A percentile compares a stretch with the other conserved stretches of the same genome.
phyloP scores from a whole-genome alignment of 2,888 invertebrate species.

The Cantharis rustica region DNA sequence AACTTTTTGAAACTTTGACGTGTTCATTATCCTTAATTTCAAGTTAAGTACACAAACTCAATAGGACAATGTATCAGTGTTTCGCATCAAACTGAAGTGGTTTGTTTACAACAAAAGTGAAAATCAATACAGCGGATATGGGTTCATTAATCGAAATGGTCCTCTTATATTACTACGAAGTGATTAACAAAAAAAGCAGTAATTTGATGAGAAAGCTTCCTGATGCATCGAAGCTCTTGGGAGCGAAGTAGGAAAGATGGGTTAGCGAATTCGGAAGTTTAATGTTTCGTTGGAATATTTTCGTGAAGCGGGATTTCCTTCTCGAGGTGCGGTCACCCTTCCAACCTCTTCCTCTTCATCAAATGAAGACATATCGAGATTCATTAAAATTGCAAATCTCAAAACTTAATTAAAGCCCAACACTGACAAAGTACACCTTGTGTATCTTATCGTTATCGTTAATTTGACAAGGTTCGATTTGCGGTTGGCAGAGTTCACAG shows the following conservation, averaged over 20 bases:
- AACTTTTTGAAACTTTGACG: conserved; percentile 20
- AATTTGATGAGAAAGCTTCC: background rate
- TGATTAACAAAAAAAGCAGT: background rate
- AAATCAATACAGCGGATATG: conserved; percentile 17
- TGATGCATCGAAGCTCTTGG: background rate
- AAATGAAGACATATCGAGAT: background rate
- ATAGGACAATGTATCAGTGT: conserved; percentile 29
- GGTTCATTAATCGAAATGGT: conserved; percentile 24
- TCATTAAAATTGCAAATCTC: background rate
- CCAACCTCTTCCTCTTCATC: background rate
- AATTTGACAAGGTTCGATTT: conserved; percentile 20
- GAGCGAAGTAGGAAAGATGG: background rate
- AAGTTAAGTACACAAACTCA: conserved; percentile 19
- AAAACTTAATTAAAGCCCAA: conserved; percentile 6
- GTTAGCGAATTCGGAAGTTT: background rate
- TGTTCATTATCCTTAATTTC: conserved; percentile 27
- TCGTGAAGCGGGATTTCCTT: background rate
- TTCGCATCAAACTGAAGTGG: conserved; percentile 24
- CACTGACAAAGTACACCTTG: conserved; percentile 5
- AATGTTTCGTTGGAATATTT: background rate
- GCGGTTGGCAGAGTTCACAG: conserved; percentile 25
- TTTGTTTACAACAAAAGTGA: conserved; percentile 32
- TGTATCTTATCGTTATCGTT: conserved; percentile 19
- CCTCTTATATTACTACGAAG: background rate
- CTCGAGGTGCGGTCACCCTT: background rate